Conservation (phyloP, 1,140 invertebrate species). For the Diorhabda elongata region DNA sequence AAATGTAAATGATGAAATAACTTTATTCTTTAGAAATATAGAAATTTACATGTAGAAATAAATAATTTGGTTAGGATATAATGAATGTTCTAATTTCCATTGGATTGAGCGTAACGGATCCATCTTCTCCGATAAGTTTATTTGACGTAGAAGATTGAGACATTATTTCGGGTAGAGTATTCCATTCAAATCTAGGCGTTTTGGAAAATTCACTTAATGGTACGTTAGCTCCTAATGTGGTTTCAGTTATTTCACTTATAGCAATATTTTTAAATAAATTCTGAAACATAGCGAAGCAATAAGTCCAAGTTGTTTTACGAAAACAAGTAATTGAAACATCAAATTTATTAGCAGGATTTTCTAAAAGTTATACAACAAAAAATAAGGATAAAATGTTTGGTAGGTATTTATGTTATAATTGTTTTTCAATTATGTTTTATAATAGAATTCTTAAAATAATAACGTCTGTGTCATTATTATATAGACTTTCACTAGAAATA, state of each 20-base stretch:
- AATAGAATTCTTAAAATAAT: too few species aligned
- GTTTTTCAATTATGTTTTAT: too few species aligned
- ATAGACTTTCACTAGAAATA: too few species aligned
- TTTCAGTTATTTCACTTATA: conserved; percentile 23
- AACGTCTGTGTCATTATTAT: too few species aligned
- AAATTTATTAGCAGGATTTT: too few species aligned
- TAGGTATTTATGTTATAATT: too few species aligned
- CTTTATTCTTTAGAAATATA: background rate
- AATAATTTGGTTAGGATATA: background rate
- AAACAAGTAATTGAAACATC: too few species aligned
- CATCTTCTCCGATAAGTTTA: background rate
- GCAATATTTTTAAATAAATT: conserved; percentile 18
- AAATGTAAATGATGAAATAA: background rate
- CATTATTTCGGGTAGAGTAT: background rate
- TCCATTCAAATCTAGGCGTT: conserved; percentile 1
- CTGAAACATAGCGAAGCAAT: background rate
- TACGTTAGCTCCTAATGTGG: conserved; percentile 23
- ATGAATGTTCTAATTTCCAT: conserved; percentile 11
- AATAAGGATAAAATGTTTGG: too few species aligned
- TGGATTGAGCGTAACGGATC: background rate
- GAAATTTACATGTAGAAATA: background rate
- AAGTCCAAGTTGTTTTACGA: too few species aligned
- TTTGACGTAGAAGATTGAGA: too few species aligned
- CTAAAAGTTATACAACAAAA: too few species aligned
- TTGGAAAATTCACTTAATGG: conserved; percentile 13